Evolutionary conservation across 2,113 vertebrate genomes (phyloP).

Genomic region (Excalfactoria chinensis): DNA sequence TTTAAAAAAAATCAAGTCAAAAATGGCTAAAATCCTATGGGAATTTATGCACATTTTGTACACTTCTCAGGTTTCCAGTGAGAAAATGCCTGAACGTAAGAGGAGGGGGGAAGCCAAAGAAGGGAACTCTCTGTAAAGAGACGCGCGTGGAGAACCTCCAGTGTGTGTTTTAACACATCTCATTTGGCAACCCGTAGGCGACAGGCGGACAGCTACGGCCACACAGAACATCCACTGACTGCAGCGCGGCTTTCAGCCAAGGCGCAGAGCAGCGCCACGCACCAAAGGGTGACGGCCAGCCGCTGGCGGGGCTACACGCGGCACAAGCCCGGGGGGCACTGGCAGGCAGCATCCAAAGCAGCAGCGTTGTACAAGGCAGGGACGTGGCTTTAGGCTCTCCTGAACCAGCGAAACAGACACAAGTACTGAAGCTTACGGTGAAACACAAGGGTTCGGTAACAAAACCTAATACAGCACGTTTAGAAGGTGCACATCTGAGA

Average conservation of each 20-base stretch:
- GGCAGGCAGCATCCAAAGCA: neutral
- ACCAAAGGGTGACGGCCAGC: accelerated
- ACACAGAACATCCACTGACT: neutral
- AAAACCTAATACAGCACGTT: neutral
- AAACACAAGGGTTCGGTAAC: neutral
- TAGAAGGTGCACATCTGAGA: neutral
- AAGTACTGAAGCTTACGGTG: neutral
- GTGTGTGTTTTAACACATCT: constrained; percentile 36
- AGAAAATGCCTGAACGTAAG: constrained; percentile 14
- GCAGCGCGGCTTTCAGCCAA: neutral
- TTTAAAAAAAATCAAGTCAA: constrained; percentile 77
- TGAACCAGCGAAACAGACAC: neutral
- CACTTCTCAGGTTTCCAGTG: constrained; percentile 53
- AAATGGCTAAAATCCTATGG: constrained; percentile 65
- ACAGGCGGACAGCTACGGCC: neutral
- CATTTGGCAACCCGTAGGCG: constrained; percentile 13
- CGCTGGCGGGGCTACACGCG: neutral
- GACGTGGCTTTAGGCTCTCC: neutral
- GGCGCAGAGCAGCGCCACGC: neutral
- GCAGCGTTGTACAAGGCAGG: neutral
- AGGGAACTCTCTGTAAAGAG: neutral
- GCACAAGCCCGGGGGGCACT: neutral
- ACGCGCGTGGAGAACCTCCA: constrained; percentile 30
- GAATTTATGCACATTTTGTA: constrained; percentile 59
- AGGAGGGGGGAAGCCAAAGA: neutral